phyloP scores from a whole-genome alignment of 2,797 vertebrate genomes.

The Pithecia hirsuta region DNA sequence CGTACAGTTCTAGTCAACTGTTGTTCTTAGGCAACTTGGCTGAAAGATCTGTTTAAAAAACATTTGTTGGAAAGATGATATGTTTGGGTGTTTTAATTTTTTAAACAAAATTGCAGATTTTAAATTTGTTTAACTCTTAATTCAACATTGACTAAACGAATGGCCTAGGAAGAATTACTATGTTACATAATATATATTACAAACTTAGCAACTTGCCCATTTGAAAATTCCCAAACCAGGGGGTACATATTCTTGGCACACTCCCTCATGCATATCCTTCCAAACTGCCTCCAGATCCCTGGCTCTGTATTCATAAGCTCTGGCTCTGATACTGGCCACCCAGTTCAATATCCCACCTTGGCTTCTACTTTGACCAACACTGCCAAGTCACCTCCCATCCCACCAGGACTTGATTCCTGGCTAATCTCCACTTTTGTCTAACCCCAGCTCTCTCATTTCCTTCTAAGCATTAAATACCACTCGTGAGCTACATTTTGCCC shows the following conservation, averaged over 20 bases:
- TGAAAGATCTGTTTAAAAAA: conserved; percentile 65
- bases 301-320: conserved; percentile 36
- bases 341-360: conserved; percentile 70
- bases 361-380: conserved; percentile 41
- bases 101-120: conserved; percentile 58
- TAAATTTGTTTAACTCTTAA: conserved; percentile 71
- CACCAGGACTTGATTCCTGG: conserved; percentile 64
- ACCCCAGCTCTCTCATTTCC: neutral
- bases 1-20: conserved; percentile 50
- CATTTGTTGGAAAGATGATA: conserved; percentile 72
- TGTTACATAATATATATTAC: conserved; percentile 35
- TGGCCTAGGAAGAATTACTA: neutral
- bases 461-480: neutral
- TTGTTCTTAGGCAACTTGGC: conserved; percentile 69
- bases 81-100: conserved; percentile 64
- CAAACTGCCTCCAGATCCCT: conserved; percentile 59
- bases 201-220: conserved; percentile 37
- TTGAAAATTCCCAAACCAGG: conserved; percentile 52
- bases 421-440: conserved; percentile 68
- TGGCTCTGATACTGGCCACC: conserved; percentile 68
- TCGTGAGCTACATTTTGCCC: neutral
- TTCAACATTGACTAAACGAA: conserved; percentile 56
- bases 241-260: conserved; percentile 32
- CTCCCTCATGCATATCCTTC: neutral
- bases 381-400: conserved; percentile 71